These are phyloP conservation scores for Ornithoptera priamus DNA, from an alignment of 2,888 invertebrate genomes.

Conservation along the genomic window DNA sequence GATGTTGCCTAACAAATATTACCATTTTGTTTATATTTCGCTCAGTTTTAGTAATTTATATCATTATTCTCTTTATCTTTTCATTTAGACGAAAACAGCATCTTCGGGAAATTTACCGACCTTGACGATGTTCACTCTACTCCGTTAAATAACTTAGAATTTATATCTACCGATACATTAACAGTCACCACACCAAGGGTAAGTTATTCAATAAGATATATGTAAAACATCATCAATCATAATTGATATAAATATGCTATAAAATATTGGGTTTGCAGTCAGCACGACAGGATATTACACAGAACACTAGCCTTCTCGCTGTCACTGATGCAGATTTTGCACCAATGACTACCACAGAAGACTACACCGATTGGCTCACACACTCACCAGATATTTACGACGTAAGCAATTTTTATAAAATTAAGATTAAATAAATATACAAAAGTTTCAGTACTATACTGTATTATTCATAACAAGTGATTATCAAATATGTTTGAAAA, in stretches of 20 bases:
- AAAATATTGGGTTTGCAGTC: slow-evolving; percentile 43
- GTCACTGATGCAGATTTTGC: slow-evolving; percentile 59
- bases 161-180: slow-evolving; percentile 37
- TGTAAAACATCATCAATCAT: neutral
- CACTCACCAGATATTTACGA: slow-evolving; percentile 59
- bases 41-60: no score
- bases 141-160: slow-evolving; percentile 39
- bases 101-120: slow-evolving; percentile 66
- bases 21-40: no score
- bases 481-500: neutral
- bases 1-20: no score
- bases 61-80: neutral
- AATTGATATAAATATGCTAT: neutral
- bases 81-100: slow-evolving; percentile 68
- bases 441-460: slow-evolving; percentile 4
- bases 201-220: slow-evolving; percentile 25
- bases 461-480: neutral
- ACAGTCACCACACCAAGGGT: slow-evolving; percentile 54
- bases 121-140: slow-evolving; percentile 48
- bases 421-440: slow-evolving; percentile 3
- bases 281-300: slow-evolving; percentile 51
- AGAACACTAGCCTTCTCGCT: slow-evolving; percentile 49
- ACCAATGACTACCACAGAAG: slow-evolving; percentile 66
- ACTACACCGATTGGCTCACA: slow-evolving; percentile 67
- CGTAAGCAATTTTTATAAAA: slow-evolving; percentile 43